phyloP scores from a whole-genome alignment of 2,888 invertebrate genomes.

The Chouioia cunea region DNA sequence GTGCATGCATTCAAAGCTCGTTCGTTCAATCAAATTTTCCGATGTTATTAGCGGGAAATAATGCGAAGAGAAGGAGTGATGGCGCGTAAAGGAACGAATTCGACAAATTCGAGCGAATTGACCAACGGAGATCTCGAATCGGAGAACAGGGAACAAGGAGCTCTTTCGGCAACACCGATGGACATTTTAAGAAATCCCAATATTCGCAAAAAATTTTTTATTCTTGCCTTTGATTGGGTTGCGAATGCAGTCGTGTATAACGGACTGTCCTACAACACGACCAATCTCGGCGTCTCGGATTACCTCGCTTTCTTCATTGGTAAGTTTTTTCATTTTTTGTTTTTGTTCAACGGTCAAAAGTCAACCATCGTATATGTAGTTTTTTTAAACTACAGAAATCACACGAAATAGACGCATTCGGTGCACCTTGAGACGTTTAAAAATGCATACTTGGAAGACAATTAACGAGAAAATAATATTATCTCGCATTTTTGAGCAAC shows the following conservation, averaged over 20 bases:
- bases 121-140: slow-evolving; percentile 52
- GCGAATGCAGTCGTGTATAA: slow-evolving; percentile 79
- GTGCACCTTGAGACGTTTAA: not conserved
- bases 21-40: too few relatives aligned
- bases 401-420: too few relatives aligned
- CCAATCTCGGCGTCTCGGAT: slow-evolving; percentile 78
- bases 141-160: slow-evolving; percentile 59
- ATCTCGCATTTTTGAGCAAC: not conserved
- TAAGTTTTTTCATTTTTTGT: slow-evolving; percentile 56
- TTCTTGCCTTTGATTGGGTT: slow-evolving; percentile 77
- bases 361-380: too few relatives aligned
- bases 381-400: too few relatives aligned
- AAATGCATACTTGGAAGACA: not conserved
- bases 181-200: slow-evolving; percentile 77
- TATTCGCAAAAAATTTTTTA: slow-evolving; percentile 76
- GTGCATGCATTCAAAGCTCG: too few relatives aligned
- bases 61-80: slow-evolving; percentile 61
- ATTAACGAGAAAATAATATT: not conserved
- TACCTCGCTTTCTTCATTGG: slow-evolving; percentile 78
- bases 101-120: slow-evolving; percentile 59
- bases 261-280: slow-evolving; percentile 76
- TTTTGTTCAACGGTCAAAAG: too few relatives aligned
- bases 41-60: slow-evolving; percentile 59
- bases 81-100: slow-evolving; percentile 64
- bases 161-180: slow-evolving; percentile 72